Conservation (phyloP, 2,797 vertebrate species). For the Neosilurus hyrtlii region DNA sequence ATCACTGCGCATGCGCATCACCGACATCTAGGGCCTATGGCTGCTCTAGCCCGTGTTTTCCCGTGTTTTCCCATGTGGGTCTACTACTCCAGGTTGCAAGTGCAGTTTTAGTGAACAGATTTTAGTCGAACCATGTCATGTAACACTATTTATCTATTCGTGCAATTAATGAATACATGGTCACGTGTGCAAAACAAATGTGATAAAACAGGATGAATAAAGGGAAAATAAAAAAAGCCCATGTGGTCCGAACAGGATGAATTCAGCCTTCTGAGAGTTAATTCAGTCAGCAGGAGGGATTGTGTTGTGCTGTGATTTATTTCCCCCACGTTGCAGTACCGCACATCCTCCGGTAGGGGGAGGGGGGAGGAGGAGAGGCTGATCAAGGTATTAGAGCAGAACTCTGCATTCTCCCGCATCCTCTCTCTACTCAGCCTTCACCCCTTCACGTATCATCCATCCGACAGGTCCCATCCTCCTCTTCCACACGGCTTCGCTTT, state of each 20-base stretch:
- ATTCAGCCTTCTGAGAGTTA: neutral
- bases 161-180: neutral
- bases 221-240: neutral
- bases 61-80: too few species aligned
- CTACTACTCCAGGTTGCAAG: neutral
- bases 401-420: constrained; percentile 22
- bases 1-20: neutral
- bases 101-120: neutral
- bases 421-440: neutral
- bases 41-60: neutral
- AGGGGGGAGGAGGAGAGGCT: neutral
- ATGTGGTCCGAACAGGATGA: neutral
- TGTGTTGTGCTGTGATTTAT: neutral
- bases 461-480: neutral
- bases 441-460: neutral
- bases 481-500: neutral
- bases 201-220: neutral
- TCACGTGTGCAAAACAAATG: neutral
- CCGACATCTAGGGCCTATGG: too few species aligned
- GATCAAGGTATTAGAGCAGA: neutral
- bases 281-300: neutral
- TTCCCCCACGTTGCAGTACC: neutral
- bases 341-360: neutral
- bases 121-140: neutral
- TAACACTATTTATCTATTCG: neutral